Evolutionary conservation across 2,888 invertebrate genomes (phyloP).

Genomic region (Clepsis dumicolana): DNA sequence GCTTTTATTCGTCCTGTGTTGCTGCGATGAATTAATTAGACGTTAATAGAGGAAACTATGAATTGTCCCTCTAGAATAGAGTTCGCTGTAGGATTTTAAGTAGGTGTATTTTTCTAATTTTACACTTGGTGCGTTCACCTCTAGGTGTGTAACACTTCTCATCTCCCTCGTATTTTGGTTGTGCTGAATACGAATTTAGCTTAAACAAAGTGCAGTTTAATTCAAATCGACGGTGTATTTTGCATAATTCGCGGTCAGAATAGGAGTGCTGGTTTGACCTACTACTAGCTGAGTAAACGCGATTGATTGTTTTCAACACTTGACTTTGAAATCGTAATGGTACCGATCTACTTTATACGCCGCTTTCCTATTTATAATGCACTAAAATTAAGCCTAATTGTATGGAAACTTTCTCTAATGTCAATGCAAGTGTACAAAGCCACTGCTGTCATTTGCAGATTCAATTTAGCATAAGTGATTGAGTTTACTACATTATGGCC

Average conservation of each 20-base stretch:
- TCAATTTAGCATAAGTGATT: not conserved
- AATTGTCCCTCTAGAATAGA: slow-evolving; percentile 33
- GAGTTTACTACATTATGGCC: not conserved
- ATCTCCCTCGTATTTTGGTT: slow-evolving; percentile 53
- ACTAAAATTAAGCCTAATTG: not conserved
- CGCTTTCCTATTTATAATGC: not conserved
- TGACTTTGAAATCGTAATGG: slow-evolving; percentile 23
- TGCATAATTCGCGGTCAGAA: slow-evolving; percentile 20
- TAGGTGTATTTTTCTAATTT: slow-evolving; percentile 56
- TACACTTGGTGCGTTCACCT: slow-evolving; percentile 63
- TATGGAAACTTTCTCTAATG: not conserved
- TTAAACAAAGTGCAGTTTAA: slow-evolving; percentile 45
- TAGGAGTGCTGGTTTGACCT: slow-evolving; percentile 39
- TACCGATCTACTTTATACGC: not conserved
- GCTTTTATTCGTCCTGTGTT: not conserved
- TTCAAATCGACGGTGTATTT: slow-evolving; percentile 26
- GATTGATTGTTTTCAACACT: slow-evolving; percentile 25
- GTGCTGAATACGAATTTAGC: slow-evolving; percentile 58
- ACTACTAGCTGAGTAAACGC: slow-evolving; percentile 16
- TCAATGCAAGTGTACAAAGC: not conserved
- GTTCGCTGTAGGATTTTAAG: slow-evolving; percentile 33
- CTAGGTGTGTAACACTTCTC: slow-evolving; percentile 57
- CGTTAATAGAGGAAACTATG: slow-evolving; percentile 1
- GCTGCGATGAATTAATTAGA: slow-evolving; percentile 4
- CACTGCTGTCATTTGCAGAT: not conserved